Conservation (phyloP, 2,888 invertebrate genomes). For the Chalcis sispes region DNA sequence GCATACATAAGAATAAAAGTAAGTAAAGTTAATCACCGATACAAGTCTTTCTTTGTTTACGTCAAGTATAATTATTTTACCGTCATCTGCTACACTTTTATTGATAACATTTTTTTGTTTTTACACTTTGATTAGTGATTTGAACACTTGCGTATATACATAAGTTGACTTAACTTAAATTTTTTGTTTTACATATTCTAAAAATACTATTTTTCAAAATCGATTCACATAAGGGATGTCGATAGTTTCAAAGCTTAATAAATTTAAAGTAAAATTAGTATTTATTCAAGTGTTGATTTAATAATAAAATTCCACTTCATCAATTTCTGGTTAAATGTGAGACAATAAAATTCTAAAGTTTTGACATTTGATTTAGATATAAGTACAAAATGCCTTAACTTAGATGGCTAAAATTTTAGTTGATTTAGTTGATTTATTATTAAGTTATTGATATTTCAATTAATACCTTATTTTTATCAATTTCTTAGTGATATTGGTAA, state of each 20-base stretch:
- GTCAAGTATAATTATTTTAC: constrained; percentile 16
- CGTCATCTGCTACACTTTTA: constrained; percentile 1
- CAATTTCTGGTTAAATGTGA: not conserved
- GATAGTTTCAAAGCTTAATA: not conserved
- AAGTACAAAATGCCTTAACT: too few relatives aligned
- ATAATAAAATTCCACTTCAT: constrained; percentile 25
- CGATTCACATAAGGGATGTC: not conserved
- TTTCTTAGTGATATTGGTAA: too few relatives aligned
- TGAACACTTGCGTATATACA: constrained; percentile 40
- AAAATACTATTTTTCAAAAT: constrained; percentile 29
- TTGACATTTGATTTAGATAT: not conserved
- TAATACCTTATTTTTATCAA: too few relatives aligned
- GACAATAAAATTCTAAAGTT: not conserved
- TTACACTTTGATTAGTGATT: constrained; percentile 18
- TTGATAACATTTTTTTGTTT: constrained; percentile 28
- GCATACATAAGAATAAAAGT: not conserved
- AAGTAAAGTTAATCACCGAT: constrained; percentile 1
- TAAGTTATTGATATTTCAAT: too few relatives aligned
- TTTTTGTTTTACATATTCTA: constrained; percentile 17
- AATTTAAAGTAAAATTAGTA: not conserved
- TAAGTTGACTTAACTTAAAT: constrained; percentile 30
- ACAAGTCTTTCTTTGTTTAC: constrained; percentile 9
- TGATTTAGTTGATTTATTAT: too few relatives aligned
- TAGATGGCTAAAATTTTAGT: too few relatives aligned
- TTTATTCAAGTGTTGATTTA: not conserved